Percentiles rank a stretch among this genome's conserved stretches.
phyloP scores from a whole-genome alignment of 1,140 invertebrate genomes.

The Drosophila insularis region DNA sequence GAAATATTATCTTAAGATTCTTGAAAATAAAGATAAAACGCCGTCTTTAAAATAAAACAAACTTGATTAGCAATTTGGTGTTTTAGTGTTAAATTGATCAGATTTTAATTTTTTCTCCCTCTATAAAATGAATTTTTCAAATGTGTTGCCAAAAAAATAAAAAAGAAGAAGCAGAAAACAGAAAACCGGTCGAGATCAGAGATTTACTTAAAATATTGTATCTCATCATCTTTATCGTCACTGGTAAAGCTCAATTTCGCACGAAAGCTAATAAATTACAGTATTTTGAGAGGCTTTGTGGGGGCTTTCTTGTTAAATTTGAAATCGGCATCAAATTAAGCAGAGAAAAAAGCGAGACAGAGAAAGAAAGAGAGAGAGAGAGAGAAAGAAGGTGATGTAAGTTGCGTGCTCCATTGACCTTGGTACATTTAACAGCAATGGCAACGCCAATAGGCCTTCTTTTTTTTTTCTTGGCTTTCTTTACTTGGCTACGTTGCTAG shows the following conservation, averaged over 20 bases:
- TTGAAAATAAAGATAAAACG: too few species aligned
- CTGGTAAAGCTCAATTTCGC: constrained; percentile 42
- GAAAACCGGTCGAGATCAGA: constrained; percentile 39
- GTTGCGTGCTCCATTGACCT: constrained; percentile 69
- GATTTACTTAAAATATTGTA: constrained; percentile 17
- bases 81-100: too few species aligned
- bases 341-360: background rate
- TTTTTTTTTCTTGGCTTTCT: background rate
- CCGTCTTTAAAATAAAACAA: too few species aligned
- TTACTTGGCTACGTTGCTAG: constrained; percentile 36
- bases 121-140: too few species aligned
- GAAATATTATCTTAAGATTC: too few species aligned
- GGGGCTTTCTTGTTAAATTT: constrained; percentile 49
- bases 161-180: background rate
- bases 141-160: background rate
- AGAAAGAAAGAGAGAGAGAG: background rate
- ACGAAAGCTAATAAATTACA: constrained; percentile 72
- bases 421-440: constrained; percentile 68
- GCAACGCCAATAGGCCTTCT: constrained; percentile 41
- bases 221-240: background rate
- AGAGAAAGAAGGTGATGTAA: constrained; percentile 52
- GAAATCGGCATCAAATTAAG: constrained; percentile 21
- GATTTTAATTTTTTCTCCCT: too few species aligned
- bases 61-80: too few species aligned
- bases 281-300: constrained; percentile 49